Evolutionary conservation across 2,113 vertebrate genomes (phyloP).

Genomic region (Alexandromys fortis): DNA sequence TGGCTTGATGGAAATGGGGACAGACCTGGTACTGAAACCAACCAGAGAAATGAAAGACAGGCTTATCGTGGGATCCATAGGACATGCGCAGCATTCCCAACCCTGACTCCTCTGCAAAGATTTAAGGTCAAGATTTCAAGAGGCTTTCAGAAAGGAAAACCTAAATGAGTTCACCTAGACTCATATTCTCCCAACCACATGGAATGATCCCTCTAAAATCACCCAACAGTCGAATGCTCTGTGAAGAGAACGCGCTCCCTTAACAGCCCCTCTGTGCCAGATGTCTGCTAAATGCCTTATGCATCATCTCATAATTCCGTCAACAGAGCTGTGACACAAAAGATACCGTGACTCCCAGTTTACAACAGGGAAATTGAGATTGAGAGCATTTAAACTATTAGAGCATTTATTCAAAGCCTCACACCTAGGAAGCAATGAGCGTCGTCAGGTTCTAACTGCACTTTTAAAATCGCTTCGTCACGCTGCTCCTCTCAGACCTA

Average conservation of each 20-base stretch:
- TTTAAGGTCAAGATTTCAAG: background rate
- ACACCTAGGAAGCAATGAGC: background rate
- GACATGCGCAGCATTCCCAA: background rate
- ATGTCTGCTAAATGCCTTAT: background rate
- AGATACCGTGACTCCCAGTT: background rate
- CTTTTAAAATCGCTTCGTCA: constrained; percentile 8
- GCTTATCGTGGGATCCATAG: background rate
- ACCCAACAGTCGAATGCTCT: background rate
- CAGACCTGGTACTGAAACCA: background rate
- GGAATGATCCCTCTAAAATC: background rate
- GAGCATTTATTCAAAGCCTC: background rate
- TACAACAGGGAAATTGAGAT: background rate
- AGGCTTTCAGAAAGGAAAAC: background rate
- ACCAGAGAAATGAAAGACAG: background rate
- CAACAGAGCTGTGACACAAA: background rate
- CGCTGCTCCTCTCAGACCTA: background rate
- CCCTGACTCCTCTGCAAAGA: background rate
- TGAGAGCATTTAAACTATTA: constrained; percentile 22
- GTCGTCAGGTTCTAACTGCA: constrained; percentile 36
- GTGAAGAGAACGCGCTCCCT: background rate
- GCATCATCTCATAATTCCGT: constrained; percentile 23
- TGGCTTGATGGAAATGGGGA: background rate
- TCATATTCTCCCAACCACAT: background rate
- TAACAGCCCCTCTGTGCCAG: background rate
- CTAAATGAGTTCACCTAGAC: background rate